phyloP scores from a whole-genome alignment of 2,113 vertebrate genomes.

The Lipophrys pholis region DNA sequence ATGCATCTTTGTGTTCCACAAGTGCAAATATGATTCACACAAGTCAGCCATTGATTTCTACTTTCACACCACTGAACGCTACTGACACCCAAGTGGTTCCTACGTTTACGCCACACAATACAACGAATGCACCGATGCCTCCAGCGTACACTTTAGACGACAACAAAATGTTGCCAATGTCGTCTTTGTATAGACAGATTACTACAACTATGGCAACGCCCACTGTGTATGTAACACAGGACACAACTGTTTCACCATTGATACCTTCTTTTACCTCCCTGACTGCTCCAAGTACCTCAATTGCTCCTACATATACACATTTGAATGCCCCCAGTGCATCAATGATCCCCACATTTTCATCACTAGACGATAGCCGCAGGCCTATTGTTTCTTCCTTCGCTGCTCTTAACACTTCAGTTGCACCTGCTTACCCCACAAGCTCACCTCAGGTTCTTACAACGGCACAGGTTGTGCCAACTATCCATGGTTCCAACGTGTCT shows the following conservation, averaged over 20 bases:
- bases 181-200: constrained; percentile 60
- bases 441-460: constrained; percentile 16
- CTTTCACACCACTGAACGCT: constrained; percentile 69
- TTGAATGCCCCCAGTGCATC: constrained; percentile 57
- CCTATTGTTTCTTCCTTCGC: constrained; percentile 67
- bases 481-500: constrained; percentile 40
- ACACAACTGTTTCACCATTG: constrained; percentile 47
- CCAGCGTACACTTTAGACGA: constrained; percentile 63
- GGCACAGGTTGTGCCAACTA: constrained; percentile 71
- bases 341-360: constrained; percentile 50
- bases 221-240: constrained; percentile 52
- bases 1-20: constrained; percentile 58
- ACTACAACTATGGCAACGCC: constrained; percentile 37
- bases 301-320: constrained; percentile 63
- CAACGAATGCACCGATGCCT: constrained; percentile 64
- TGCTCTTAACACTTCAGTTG: constrained; percentile 57
- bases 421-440: constrained; percentile 44
- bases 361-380: constrained; percentile 50
- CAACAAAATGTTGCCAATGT: constrained; percentile 55
- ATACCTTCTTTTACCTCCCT: constrained; percentile 58
- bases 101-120: constrained; percentile 71
- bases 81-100: constrained; percentile 77
- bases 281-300: constrained; percentile 61
- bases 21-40: constrained; percentile 50
- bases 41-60: constrained; percentile 60